Base-by-base conservation (phyloP, 2,113 vertebrate species). In the Pelodiscus sinensis region DNA sequence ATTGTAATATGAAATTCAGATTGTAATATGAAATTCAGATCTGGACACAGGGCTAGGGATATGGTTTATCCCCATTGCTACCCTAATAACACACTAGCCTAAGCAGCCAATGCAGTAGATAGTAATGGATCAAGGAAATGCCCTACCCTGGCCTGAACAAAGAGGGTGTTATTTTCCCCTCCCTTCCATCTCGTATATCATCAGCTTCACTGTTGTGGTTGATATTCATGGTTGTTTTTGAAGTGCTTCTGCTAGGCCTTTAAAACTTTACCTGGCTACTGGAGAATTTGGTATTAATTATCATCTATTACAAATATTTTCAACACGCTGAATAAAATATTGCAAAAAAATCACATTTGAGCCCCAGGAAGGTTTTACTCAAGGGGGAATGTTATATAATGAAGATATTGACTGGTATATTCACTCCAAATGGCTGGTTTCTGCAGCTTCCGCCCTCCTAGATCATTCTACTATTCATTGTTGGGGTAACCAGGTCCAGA, bases 401-500 rank as follows among this genome's bases (percentile, higher is more conserved):
- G 38, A 27, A 77, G 73, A 50, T 77, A 77, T 50, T 77, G 35
- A 77, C 44, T 50, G 22, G 16, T 71, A 71, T 68, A 71, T 9
- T 35, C 65, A 94, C 52, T 84, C 90, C 92, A 89, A 95, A 77
- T 78, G 90, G 80, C 79, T 92, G 73, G 68, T 90, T 89, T 96
- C 92, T 84, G 35, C 91, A 62, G 38, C 21, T 62, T 62, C 44
- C 68, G 44, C 83, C 87, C 82, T 89, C 60, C 51, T 57, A 44
- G 11, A 29, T 60, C 62, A 82, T 82, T 27, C 51, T 56, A 82
- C 90, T 29, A 62, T 56, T 71, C 87, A 56, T 29, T 51, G 35
- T n/a, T 56, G 24, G 86, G 78, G 68, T 96, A 96, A 96, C 92
- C 84, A 92, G 81, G 91, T 94, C 96, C 95, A 97, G 96, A 94